phyloP scores from a whole-genome alignment of 2,888 invertebrate species.

The Polydrusus tereticollis region DNA sequence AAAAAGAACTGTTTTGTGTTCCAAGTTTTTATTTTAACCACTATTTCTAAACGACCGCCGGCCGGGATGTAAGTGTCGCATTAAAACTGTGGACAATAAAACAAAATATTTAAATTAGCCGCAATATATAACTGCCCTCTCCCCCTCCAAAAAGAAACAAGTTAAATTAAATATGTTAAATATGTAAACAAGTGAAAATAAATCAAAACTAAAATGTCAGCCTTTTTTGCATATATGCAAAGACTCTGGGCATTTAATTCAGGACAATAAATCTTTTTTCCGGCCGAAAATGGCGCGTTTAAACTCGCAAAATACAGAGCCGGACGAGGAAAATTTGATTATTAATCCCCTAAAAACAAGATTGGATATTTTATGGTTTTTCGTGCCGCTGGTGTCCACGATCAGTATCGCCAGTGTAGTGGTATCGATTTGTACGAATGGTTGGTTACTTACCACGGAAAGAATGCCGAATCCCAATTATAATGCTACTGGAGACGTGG shows the following conservation, averaged over 20 bases:
- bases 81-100: constrained; percentile 1
- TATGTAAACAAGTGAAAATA: constrained; percentile 42
- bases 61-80: background rate
- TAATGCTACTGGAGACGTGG: constrained; percentile 82
- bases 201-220: constrained; percentile 45
- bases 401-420: constrained; percentile 80
- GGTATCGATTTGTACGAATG: constrained; percentile 82
- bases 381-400: constrained; percentile 77
- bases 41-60: background rate
- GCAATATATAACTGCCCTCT: constrained; percentile 4
- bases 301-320: constrained; percentile 36
- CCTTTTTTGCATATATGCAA: constrained; percentile 36
- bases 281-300: constrained; percentile 36
- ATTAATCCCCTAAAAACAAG: constrained; percentile 71
- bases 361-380: constrained; percentile 74
- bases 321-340: constrained; percentile 48
- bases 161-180: constrained; percentile 39
- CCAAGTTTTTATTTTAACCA: background rate
- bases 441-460: constrained; percentile 91
- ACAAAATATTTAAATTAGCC: constrained; percentile 7
- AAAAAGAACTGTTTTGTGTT: background rate
- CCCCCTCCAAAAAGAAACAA: constrained; percentile 11
- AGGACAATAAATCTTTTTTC: constrained; percentile 29
- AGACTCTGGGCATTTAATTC: constrained; percentile 36
- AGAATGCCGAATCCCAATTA: constrained; percentile 83